phyloP scores from a whole-genome alignment of 2,888 invertebrate genomes.

The Tetanocera ferruginea region DNA sequence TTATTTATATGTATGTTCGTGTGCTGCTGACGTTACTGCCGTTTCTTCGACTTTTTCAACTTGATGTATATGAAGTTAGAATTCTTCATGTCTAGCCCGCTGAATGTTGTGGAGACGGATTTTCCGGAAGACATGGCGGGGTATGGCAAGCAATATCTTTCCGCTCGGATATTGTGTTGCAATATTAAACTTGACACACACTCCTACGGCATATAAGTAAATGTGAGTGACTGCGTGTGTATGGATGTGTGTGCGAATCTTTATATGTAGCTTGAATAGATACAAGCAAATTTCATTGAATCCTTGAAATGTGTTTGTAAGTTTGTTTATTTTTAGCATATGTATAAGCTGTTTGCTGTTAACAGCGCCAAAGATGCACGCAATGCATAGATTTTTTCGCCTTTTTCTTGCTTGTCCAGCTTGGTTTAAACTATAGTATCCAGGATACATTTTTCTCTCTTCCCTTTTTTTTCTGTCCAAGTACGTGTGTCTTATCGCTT shows the following conservation, averaged over 20 bases:
- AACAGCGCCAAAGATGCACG: neutral
- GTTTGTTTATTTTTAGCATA: neutral
- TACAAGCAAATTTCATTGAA: neutral
- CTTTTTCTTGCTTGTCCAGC: neutral
- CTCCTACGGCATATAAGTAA: neutral
- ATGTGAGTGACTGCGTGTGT: too few species aligned
- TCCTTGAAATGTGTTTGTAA: neutral
- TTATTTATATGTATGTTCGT: too few species aligned
- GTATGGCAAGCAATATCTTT: constrained; percentile 15
- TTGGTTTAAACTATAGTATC: neutral
- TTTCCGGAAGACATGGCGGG: neutral
- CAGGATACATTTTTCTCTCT: neutral
- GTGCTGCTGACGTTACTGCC: too few species aligned
- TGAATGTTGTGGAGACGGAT: too few species aligned
- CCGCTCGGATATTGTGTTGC: constrained; percentile 22
- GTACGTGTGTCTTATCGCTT: neutral
- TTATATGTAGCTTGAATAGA: neutral
- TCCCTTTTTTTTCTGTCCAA: neutral
- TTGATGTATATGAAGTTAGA: too few species aligned
- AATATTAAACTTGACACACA: constrained; percentile 26
- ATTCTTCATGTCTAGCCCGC: too few species aligned
- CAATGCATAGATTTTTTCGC: too few species aligned
- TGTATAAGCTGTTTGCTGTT: neutral
- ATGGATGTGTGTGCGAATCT: too few species aligned
- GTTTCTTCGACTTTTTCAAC: too few species aligned